Evolutionary conservation across 2,888 invertebrate genomes (phyloP).

Genomic region (Notodonta ziczac): DNA sequence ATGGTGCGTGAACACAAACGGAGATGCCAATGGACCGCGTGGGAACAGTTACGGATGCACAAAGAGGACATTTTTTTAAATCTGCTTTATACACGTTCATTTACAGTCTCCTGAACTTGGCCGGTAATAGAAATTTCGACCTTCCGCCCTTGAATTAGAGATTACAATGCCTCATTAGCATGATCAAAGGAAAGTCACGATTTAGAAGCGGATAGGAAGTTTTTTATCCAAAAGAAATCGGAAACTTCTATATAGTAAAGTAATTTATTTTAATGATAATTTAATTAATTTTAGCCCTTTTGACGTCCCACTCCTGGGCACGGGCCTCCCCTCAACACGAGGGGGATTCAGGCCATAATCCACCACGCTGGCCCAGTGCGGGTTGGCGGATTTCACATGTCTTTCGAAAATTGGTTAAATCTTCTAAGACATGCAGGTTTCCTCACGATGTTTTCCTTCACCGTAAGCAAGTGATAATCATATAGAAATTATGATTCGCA

Average conservation of each 20-base stretch:
- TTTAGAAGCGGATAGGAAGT: slow-evolving; percentile 1
- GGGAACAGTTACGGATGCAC: slow-evolving; percentile 53
- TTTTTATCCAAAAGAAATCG: slow-evolving; percentile 4
- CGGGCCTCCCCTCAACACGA: too few relatives aligned
- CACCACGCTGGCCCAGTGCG: too few relatives aligned
- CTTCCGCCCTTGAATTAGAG: neutral
- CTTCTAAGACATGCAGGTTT: too few relatives aligned
- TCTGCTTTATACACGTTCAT: slow-evolving; percentile 25
- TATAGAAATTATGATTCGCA: too few relatives aligned
- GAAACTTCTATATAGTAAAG: neutral
- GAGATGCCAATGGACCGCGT: slow-evolving; percentile 63
- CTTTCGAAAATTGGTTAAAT: too few relatives aligned
- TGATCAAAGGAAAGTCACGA: slow-evolving; percentile 1
- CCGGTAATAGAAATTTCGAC: neutral
- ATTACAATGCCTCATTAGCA: neutral
- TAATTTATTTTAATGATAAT: slow-evolving; percentile 3
- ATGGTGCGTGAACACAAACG: slow-evolving; percentile 66
- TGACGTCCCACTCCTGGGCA: too few relatives aligned
- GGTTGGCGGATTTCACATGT: too few relatives aligned
- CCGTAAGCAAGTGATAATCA: too few relatives aligned
- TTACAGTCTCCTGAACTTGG: slow-evolving; percentile 18
- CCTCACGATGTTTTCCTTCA: too few relatives aligned
- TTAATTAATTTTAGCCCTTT: too few relatives aligned
- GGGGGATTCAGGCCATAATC: too few relatives aligned
- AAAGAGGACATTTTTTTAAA: slow-evolving; percentile 37